These are phyloP conservation scores for Zosterops hypoxanthus DNA, from an alignment of 2,113 vertebrate species.

Conservation along the genomic window DNA sequence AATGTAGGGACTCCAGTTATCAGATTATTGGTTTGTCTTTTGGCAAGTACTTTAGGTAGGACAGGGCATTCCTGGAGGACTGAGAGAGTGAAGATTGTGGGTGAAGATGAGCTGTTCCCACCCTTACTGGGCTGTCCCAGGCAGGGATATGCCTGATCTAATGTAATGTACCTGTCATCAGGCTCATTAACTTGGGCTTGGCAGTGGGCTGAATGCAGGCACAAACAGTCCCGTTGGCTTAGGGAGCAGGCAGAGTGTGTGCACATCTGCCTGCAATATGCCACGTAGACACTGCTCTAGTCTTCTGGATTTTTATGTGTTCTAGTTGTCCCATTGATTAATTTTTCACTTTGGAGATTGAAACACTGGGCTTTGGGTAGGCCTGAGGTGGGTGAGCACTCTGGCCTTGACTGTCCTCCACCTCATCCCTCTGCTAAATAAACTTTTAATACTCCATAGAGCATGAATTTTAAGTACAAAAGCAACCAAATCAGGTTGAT, in stretches of 20 bases:
- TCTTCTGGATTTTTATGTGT: background rate
- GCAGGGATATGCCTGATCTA: background rate
- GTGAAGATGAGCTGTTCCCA: background rate
- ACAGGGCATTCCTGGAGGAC: background rate
- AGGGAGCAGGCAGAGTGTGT: background rate
- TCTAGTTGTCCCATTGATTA: background rate
- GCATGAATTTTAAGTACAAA: background rate
- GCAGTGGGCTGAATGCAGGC: slow-evolving; percentile 10
- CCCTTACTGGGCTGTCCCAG: background rate
- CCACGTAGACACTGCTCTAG: background rate
- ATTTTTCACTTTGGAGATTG: background rate
- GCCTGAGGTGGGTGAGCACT: background rate
- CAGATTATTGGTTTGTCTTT: background rate
- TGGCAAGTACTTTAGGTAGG: background rate
- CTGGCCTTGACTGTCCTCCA: fast-evolving
- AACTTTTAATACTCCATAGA: background rate
- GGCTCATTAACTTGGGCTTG: slow-evolving; percentile 34
- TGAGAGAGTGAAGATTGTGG: background rate
- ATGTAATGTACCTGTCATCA: slow-evolving; percentile 30
- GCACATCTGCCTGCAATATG: slow-evolving; percentile 53
- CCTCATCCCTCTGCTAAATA: background rate
- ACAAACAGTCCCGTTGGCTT: slow-evolving; percentile 11
- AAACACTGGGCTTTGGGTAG: background rate
- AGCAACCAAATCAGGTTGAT: background rate
- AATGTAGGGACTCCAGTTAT: background rate